A percentile compares a stretch with the other conserved stretches of the same genome.
Conservation (phyloP, 2,888 invertebrate genomes). For the Lasioglossum oenotherae region DNA sequence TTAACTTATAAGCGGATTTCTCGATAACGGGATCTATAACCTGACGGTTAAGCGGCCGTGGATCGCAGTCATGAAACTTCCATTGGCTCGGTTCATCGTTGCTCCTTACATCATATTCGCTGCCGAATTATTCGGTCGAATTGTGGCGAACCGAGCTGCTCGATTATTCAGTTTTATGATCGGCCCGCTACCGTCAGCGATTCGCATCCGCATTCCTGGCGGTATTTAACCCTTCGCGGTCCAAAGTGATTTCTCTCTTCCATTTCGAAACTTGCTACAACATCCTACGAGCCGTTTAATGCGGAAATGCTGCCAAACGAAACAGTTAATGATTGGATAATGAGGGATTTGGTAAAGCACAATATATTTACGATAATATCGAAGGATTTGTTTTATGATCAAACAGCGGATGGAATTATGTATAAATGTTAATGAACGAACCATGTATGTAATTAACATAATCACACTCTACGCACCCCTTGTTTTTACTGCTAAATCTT, state of each 20-base stretch:
- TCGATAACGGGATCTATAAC: slow-evolving; percentile 24
- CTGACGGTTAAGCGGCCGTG: slow-evolving; percentile 16
- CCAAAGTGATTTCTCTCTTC: not conserved
- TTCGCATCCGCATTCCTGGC: not conserved
- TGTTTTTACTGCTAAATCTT: no score
- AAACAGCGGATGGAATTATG: no score
- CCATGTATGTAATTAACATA: no score
- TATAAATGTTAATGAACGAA: no score
- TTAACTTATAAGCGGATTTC: slow-evolving; percentile 28
- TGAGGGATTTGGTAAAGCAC: no score
- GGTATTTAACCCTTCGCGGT: not conserved
- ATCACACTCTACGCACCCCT: no score
- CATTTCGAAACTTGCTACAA: not conserved
- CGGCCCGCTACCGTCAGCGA: not conserved
- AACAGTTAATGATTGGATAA: not conserved
- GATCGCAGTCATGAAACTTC: slow-evolving; percentile 34
- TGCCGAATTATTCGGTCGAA: slow-evolving; percentile 6
- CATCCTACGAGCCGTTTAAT: not conserved
- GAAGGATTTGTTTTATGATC: no score
- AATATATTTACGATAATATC: no score
- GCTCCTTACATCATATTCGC: not conserved
- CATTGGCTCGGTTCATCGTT: slow-evolving; percentile 11
- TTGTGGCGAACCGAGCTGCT: not conserved
- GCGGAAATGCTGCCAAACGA: not conserved
- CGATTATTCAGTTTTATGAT: slow-evolving; percentile 24